Conservation (phyloP, 2,888 invertebrate species). For the Lumbricus terrestris region DNA sequence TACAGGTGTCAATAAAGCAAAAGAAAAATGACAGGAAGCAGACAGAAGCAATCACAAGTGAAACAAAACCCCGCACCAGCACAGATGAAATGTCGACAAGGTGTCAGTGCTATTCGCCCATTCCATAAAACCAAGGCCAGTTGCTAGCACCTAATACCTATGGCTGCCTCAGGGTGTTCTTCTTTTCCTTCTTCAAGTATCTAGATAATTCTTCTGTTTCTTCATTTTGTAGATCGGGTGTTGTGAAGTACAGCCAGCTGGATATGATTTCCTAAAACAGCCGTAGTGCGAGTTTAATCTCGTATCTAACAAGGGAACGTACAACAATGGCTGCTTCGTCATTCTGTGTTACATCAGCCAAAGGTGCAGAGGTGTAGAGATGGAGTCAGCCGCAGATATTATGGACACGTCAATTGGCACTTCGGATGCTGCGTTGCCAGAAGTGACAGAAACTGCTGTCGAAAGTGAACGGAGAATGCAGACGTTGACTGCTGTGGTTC, state of each 20-base stretch:
- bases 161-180: too few relatives aligned
- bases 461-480: not conserved
- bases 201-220: too few relatives aligned
- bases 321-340: not conserved
- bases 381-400: not conserved
- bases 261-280: not conserved
- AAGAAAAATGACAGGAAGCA: too few relatives aligned
- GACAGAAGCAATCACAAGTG: too few relatives aligned
- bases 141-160: too few relatives aligned
- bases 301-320: not conserved
- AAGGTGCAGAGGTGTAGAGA: not conserved
- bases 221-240: not conserved
- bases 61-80: too few relatives aligned
- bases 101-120: too few relatives aligned
- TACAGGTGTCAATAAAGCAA: too few relatives aligned
- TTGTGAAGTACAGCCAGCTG: not conserved
- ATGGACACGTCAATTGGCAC: not conserved
- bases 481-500: not conserved
- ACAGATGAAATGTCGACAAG: too few relatives aligned
- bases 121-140: too few relatives aligned
- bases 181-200: too few relatives aligned
- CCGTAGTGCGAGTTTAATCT: not conserved
- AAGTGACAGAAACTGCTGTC: not conserved
- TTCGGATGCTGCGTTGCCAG: not conserved
- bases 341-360: not conserved